Evolutionary conservation across 2,113 vertebrate species (phyloP), one percentile per base, ranked within the genome.

Genomic region (Ictalurus punctatus): DNA sequence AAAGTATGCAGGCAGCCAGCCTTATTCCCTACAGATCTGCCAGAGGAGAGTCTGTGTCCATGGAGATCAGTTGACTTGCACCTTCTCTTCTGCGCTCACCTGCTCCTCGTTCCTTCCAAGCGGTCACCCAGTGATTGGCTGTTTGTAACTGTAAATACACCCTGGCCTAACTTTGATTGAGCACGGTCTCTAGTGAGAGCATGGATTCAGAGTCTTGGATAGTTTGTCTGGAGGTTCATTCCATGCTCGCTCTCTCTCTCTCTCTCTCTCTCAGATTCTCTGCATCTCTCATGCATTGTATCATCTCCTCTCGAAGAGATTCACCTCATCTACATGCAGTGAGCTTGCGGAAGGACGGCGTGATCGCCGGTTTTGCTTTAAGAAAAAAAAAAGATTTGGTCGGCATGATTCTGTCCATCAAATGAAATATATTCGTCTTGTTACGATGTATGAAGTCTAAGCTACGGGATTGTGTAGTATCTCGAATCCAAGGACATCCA

Each of bases 121-220:
- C 4, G 44, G 44, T 79, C 25, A 52, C 10, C 23, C 4, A 1
- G 23, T 16, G 58, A 16, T n/a, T 30, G 74, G 48, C 76, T 37
- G 44, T 23, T 30, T 80, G 78, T 21, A 23, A 82, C 54, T 83
- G 58, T 83, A 83, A 83, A 83, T 40, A 63, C 58, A 13, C 58
- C 6, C 21, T 5, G 14, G 30, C 56, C 56, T 14, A 6, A 37
- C 7, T 83, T 13, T 37, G 30, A 10, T 1, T 34, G 40, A 58
- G 17, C 44, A 19, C 16, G 6, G n/a, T 81, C 52, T 58, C 52
- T 58, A 56, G 52, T 30, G 8, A n/a, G 44, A 13, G 10, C 23
- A 78, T 44, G 2, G 40, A 74, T 8, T 21, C 69, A 71, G 6
- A 40, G 34, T 73, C 30, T 34, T 71, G n/a, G 14, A 37, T 6